phyloP scores from a whole-genome alignment of 2,797 vertebrate species.

The Arremon brunneinucha region DNA sequence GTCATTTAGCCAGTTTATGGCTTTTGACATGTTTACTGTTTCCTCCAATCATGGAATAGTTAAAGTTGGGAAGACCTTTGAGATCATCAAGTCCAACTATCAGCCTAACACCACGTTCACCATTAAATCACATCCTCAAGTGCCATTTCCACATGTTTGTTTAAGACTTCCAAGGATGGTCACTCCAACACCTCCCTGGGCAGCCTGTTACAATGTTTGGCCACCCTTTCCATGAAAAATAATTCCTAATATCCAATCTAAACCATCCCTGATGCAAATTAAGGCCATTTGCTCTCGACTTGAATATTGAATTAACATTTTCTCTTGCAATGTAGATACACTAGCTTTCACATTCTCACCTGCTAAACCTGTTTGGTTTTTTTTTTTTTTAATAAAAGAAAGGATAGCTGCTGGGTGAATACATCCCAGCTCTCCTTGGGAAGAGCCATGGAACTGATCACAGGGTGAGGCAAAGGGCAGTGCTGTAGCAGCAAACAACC shows the following conservation, averaged over 20 bases:
- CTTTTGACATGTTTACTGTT: background rate
- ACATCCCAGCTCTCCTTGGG: background rate
- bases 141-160: background rate
- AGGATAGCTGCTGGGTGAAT: background rate
- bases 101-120: background rate
- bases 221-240: background rate
- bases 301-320: background rate
- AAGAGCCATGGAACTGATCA: background rate
- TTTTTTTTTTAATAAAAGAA: no score
- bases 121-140: background rate
- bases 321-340: background rate
- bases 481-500: background rate
- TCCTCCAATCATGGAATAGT: background rate
- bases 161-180: background rate
- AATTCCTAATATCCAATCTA: background rate
- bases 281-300: rapidly evolving
- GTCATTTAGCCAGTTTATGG: background rate
- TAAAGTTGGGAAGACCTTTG: background rate
- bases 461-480: background rate
- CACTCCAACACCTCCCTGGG: background rate
- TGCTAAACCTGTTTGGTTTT: background rate
- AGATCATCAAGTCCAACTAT: background rate
- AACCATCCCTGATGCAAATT: background rate
- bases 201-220: background rate
- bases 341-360: background rate